Conservation (phyloP, 1,140 invertebrate genomes). For the Eumaeus atala region DNA sequence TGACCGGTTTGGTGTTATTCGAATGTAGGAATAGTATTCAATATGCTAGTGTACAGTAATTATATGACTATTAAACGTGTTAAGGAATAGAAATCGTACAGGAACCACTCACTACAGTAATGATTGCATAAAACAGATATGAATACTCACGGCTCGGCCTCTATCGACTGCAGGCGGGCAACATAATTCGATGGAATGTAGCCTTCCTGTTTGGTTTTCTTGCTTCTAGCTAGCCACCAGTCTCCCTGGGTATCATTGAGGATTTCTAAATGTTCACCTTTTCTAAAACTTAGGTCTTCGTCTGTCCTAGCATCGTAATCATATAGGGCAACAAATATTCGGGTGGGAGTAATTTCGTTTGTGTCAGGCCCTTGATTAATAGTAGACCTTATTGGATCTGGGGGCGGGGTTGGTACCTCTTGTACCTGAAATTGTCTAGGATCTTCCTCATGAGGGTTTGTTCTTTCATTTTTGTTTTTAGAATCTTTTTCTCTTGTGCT, state of each 20-base stretch:
- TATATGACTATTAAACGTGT: slow-evolving; percentile 30
- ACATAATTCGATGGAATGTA: slow-evolving; percentile 99
- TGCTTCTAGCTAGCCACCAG: slow-evolving; percentile 98
- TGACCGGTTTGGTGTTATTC: background rate
- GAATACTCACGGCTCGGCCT: slow-evolving; percentile 97
- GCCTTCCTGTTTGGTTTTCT: slow-evolving; percentile 94
- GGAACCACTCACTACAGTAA: slow-evolving; percentile 57
- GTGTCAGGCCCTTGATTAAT: slow-evolving; percentile 64
- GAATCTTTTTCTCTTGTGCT: slow-evolving; percentile 78
- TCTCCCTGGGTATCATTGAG: slow-evolving; percentile 97
- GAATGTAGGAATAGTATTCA: background rate
- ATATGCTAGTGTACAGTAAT: slow-evolving; percentile 10
- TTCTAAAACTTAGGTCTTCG: slow-evolving; percentile 98
- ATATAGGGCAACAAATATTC: slow-evolving; percentile 97
- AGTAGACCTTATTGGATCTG: slow-evolving; percentile 77
- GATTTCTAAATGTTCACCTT: slow-evolving; percentile 98
- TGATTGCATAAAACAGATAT: slow-evolving; percentile 61
- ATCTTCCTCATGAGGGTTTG: slow-evolving; percentile 77
- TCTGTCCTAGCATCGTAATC: slow-evolving; percentile 99
- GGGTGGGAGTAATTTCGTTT: slow-evolving; percentile 78
- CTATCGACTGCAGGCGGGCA: slow-evolving; percentile 98
- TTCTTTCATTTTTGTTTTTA: slow-evolving; percentile 78
- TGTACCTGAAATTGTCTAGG: slow-evolving; percentile 76
- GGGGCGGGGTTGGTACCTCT: slow-evolving; percentile 77
- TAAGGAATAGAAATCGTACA: slow-evolving; percentile 55